Conservation (phyloP, 2,113 vertebrate genomes). For the Callithrix jacchus region DNA sequence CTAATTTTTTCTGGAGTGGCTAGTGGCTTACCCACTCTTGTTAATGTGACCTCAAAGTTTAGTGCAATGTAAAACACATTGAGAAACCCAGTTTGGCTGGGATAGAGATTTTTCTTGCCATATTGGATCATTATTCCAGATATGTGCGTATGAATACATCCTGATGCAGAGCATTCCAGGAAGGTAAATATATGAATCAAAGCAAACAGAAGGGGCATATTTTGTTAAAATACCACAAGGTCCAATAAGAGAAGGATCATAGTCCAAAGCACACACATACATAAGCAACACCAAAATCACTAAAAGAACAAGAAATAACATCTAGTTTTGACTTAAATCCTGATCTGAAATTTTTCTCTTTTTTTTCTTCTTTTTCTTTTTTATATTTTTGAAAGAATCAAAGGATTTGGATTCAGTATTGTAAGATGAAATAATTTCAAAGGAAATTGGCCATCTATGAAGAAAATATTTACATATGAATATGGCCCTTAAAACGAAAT, state of each 20-base stretch:
- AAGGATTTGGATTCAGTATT: neutral
- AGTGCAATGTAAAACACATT: neutral
- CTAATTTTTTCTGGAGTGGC: neutral
- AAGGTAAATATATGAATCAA: slow-evolving; percentile 26
- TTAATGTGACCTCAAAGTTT: neutral
- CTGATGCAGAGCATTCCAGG: neutral
- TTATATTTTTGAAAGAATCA: neutral
- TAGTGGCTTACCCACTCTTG: neutral
- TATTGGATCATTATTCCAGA: neutral
- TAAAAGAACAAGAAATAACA: neutral
- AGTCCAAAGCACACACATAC: neutral
- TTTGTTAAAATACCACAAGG: neutral
- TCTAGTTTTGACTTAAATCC: neutral
- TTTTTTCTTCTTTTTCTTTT: neutral
- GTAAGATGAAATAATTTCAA: neutral
- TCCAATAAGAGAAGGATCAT: neutral
- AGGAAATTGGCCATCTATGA: neutral
- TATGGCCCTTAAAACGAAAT: slow-evolving; percentile 18
- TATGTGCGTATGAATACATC: neutral
- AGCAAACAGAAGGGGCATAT: neutral
- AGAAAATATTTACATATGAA: slow-evolving; percentile 1
- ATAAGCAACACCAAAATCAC: neutral
- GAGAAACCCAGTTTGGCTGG: neutral
- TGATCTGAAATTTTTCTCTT: neutral
- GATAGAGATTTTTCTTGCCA: neutral